phyloP scores from a whole-genome alignment of 2,113 vertebrate genomes.

The Mustelus asterias region DNA sequence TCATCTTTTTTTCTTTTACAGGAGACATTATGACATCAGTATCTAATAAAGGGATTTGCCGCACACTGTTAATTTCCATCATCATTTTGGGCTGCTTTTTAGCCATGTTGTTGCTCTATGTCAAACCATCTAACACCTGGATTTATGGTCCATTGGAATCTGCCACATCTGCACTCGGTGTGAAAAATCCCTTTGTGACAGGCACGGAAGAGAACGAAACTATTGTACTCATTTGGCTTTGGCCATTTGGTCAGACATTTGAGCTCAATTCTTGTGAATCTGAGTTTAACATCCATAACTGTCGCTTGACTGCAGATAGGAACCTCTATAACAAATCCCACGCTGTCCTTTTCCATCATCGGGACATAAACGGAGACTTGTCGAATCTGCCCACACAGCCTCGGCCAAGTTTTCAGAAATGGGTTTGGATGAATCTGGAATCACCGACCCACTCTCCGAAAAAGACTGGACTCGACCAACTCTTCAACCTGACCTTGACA shows the following conservation, averaged over 20 bases:
- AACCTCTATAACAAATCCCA: conserved; percentile 84
- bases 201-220: conserved; percentile 80
- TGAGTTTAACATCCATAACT: conserved; percentile 83
- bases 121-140: conserved; percentile 91
- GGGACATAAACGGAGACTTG: conserved; percentile 83
- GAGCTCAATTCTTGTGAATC: conserved; percentile 78
- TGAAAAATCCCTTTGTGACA: conserved; percentile 80
- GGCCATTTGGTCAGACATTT: conserved; percentile 91
- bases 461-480: conserved; percentile 80
- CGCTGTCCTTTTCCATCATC: conserved; percentile 86
- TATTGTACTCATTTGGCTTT: conserved; percentile 86
- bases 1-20: conserved; percentile 49
- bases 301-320: conserved; percentile 46
- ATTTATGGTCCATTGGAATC: conserved; percentile 83
- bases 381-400: conserved; percentile 81
- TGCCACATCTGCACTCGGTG: conserved; percentile 74
- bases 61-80: conserved; percentile 81
- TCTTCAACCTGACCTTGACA: conserved; percentile 92
- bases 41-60: conserved; percentile 86
- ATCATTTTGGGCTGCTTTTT: conserved; percentile 87
- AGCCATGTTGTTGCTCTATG: conserved; percentile 90
- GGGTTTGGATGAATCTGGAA: conserved; percentile 98
- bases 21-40: conserved; percentile 92
- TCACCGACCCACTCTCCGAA: conserved; percentile 89
- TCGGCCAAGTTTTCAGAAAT: conserved; percentile 88